Evolutionary conservation across 2,888 invertebrate genomes (phyloP).

Genomic region (Sminthurinus aureus): DNA sequence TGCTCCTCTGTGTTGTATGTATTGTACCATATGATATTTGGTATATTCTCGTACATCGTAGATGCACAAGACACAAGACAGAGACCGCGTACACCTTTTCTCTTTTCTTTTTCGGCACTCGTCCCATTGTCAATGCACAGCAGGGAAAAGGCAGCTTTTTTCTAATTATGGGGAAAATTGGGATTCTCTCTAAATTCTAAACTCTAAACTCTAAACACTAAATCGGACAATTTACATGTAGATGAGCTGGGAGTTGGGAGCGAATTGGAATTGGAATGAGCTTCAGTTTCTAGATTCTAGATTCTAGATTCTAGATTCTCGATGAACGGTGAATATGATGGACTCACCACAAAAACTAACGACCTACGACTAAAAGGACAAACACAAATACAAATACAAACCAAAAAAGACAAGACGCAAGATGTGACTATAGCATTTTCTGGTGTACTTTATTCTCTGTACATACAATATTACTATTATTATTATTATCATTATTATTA

Average conservation of each 20-base stretch:
- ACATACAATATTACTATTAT: not conserved
- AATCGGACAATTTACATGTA: constrained; percentile 22
- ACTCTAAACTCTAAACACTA: no score
- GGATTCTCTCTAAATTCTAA: constrained; percentile 14
- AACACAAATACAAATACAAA: not conserved
- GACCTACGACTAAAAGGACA: not conserved
- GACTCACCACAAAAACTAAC: not conserved
- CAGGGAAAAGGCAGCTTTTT: constrained; percentile 34
- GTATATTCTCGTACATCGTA: no score
- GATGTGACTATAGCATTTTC: not conserved
- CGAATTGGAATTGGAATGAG: not conserved
- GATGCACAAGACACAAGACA: no score
- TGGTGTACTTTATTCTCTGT: no score
- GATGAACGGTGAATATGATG: not conserved
- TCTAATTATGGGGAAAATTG: constrained; percentile 37
- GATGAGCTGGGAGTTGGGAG: not conserved
- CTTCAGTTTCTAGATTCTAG: not conserved
- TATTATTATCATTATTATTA: constrained; percentile 11
- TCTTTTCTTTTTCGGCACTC: constrained; percentile 44
- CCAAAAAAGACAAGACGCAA: not conserved
- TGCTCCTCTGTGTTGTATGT: no score
- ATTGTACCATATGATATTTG: no score
- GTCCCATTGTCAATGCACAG: constrained; percentile 42
- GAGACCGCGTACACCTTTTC: constrained; percentile 7
- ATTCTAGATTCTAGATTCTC: not conserved